phyloP scores from a whole-genome alignment of 2,888 invertebrate genomes.

The Zhengitettix transpicula region DNA sequence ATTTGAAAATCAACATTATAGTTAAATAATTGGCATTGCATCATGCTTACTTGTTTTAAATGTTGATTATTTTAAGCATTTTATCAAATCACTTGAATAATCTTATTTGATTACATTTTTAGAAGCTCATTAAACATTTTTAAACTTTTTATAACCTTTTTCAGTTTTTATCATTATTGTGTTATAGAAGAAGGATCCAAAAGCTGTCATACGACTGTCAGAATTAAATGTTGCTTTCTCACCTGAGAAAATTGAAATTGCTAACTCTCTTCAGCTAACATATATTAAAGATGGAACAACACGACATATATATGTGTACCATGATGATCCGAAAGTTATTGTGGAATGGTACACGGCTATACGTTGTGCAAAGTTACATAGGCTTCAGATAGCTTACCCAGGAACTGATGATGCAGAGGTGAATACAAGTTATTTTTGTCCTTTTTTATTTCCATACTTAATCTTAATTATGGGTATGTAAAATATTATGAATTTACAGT shows the following conservation, averaged over 20 bases:
- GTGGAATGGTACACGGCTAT: conserved; percentile 75
- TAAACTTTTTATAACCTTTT: neutral
- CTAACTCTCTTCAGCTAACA: conserved; percentile 69
- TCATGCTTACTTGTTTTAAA: no score
- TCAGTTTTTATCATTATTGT: neutral
- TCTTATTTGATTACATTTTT: neutral
- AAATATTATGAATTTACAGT: conserved; percentile 18
- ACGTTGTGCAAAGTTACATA: conserved; percentile 67
- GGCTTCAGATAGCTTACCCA: conserved; percentile 71
- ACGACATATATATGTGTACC: conserved; percentile 72
- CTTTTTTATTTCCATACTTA: neutral
- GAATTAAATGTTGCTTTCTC: conserved; percentile 74
- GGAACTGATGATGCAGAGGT: conserved; percentile 50
- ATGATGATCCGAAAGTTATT: conserved; percentile 70
- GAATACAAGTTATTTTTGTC: conserved; percentile 2
- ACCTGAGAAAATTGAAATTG: conserved; percentile 61
- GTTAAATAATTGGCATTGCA: no score
- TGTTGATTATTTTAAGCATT: no score
- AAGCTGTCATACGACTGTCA: conserved; percentile 62
- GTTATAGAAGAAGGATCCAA: conserved; percentile 45
- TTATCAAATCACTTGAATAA: neutral
- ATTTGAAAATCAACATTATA: no score
- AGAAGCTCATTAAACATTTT: neutral
- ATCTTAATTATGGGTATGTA: neutral
- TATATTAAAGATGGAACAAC: conserved; percentile 74